phyloP scores from a whole-genome alignment of 2,113 vertebrate genomes.

The Microcebus jonahi region DNA sequence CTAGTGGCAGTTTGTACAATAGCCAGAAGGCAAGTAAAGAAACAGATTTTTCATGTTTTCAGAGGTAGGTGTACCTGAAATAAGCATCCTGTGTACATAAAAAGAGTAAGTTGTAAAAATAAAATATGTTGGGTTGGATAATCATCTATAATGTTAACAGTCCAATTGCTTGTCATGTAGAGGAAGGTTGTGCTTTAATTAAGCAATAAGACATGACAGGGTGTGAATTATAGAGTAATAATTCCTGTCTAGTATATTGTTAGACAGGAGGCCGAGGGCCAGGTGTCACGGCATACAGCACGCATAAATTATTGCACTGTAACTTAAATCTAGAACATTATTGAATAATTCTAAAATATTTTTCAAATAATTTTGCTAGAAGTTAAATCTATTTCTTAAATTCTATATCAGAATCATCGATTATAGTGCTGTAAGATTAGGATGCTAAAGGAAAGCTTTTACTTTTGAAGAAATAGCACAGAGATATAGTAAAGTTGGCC shows the following conservation, averaged over 20 bases:
- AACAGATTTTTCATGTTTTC: constrained; percentile 51
- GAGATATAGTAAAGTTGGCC: neutral
- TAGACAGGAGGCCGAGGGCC: constrained; percentile 85
- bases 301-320: constrained; percentile 76
- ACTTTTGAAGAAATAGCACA: neutral
- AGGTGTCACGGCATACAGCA: constrained; percentile 66
- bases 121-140: constrained; percentile 80
- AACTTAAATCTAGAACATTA: constrained; percentile 71
- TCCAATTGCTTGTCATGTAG: constrained; percentile 85
- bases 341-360: constrained; percentile 61
- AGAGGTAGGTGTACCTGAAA: constrained; percentile 27
- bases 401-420: neutral
- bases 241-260: constrained; percentile 84
- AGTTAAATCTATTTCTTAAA: neutral
- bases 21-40: constrained; percentile 36
- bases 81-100: constrained; percentile 52
- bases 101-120: constrained; percentile 77
- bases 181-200: constrained; percentile 86
- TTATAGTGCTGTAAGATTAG: neutral
- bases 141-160: constrained; percentile 85
- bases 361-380: constrained; percentile 44
- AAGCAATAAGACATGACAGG: constrained; percentile 85
- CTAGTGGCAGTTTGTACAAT: neutral
- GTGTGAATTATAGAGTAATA: constrained; percentile 85
- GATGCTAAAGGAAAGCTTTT: neutral